Conservation (phyloP, 2,113 vertebrate species). For the Cyprinodon tularosa region DNA sequence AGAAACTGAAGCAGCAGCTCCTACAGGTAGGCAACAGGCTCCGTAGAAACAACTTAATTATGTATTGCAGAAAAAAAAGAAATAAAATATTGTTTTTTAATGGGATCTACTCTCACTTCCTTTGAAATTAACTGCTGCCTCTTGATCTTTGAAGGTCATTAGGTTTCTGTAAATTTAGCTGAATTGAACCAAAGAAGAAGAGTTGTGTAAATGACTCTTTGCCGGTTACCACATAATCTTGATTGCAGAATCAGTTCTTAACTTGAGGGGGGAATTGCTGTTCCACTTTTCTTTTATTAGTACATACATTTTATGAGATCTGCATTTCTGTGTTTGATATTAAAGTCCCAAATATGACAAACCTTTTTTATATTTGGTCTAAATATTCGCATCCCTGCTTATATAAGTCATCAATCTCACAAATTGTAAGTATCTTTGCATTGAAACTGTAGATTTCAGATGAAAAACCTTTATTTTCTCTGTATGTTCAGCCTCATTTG, state of each 20-base stretch:
- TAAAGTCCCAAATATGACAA: too few species aligned
- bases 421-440: background rate
- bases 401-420: background rate
- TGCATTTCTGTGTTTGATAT: too few species aligned
- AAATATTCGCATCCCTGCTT: background rate
- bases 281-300: too few species aligned
- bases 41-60: background rate
- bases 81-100: too few species aligned
- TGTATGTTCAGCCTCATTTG: background rate
- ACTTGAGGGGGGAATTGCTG: too few species aligned
- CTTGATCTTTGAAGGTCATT: too few species aligned
- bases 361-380: background rate
- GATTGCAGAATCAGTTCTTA: background rate
- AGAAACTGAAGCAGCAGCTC: constrained; percentile 85
- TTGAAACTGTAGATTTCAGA: background rate
- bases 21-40: constrained; percentile 76
- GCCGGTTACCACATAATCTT: background rate
- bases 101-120: too few species aligned
- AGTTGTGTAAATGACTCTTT: too few species aligned
- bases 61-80: background rate
- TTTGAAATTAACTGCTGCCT: too few species aligned
- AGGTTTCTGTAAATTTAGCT: too few species aligned
- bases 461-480: background rate
- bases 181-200: too few species aligned
- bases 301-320: too few species aligned